Conservation (phyloP, 1,140 invertebrate genomes). For the Uloborus diversus region DNA sequence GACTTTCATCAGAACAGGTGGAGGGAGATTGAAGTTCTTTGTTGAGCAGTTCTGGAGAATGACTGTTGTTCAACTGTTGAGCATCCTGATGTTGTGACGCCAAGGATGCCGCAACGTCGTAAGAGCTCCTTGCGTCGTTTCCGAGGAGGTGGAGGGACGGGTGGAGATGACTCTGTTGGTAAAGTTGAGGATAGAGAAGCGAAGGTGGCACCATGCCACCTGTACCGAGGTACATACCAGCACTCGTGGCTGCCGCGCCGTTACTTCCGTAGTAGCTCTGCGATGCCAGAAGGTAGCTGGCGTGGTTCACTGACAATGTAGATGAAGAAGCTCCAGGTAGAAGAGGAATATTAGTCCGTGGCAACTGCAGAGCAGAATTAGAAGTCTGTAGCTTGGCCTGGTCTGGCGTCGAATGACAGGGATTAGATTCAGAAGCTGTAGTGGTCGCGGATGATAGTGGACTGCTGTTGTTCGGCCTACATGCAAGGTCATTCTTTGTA, state of each 20-base stretch:
- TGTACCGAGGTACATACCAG: constrained; percentile 64
- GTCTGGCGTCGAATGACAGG: not conserved
- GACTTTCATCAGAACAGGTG: constrained; percentile 9
- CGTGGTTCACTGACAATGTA: constrained; percentile 39
- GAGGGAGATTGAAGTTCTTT: constrained; percentile 28
- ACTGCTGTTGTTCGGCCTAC: not conserved
- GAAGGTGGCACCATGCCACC: constrained; percentile 69
- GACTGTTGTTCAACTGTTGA: not conserved
- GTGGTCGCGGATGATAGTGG: constrained; percentile 15
- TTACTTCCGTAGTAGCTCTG: constrained; percentile 48
- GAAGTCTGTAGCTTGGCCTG: not conserved
- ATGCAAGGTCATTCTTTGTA: constrained; percentile 9
- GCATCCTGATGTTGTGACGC: not conserved
- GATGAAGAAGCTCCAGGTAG: not conserved
- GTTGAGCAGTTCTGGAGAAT: constrained; percentile 15
- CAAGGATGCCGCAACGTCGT: not conserved
- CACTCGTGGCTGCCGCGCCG: not conserved
- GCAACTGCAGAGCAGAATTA: constrained; percentile 10
- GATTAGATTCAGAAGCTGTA: not conserved
- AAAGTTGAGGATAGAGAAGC: constrained; percentile 79
- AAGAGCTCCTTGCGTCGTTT: constrained; percentile 19
- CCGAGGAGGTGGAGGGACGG: constrained; percentile 68
- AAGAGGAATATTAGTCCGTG: constrained; percentile 21
- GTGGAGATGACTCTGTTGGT: constrained; percentile 82
- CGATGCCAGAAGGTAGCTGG: constrained; percentile 54